Conservation (phyloP, 2,797 vertebrate species). For the Pantherophis vulpinus region DNA sequence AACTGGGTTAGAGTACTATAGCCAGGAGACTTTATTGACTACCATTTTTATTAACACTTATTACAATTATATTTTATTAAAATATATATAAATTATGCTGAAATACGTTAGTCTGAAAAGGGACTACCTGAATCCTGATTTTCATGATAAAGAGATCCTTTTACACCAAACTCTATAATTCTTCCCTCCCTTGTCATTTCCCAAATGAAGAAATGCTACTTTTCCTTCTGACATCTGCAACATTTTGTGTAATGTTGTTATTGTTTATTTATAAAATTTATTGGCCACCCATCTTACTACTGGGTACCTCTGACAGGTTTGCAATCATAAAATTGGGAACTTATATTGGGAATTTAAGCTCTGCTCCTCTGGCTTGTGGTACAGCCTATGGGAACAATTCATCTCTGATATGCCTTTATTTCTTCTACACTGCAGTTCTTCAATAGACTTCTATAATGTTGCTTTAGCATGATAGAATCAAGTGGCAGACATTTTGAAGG, state of each 20-base stretch:
- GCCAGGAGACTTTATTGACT: not conserved
- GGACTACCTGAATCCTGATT: not conserved
- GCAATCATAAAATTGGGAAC: too few species aligned
- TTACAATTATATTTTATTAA: not conserved
- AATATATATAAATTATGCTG: not conserved
- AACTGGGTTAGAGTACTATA: not conserved
- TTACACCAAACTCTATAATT: not conserved
- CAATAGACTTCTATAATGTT: not conserved
- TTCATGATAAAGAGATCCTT: not conserved
- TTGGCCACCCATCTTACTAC: too few species aligned
- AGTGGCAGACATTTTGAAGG: not conserved
- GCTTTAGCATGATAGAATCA: not conserved
- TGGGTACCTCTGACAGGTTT: too few species aligned
- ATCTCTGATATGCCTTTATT: not conserved
- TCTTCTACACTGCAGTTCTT: not conserved
- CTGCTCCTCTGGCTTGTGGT: not conserved
- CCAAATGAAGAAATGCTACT: not conserved
- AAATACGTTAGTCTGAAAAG: not conserved
- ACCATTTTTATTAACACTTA: not conserved
- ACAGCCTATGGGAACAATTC: not conserved
- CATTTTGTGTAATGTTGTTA: not conserved
- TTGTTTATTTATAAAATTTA: too few species aligned
- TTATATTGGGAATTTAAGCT: not conserved
- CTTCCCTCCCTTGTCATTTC: not conserved
- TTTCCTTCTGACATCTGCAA: not conserved